Evolutionary conservation across 2,888 invertebrate genomes (phyloP).

Genomic region (Rhingia campestris): DNA sequence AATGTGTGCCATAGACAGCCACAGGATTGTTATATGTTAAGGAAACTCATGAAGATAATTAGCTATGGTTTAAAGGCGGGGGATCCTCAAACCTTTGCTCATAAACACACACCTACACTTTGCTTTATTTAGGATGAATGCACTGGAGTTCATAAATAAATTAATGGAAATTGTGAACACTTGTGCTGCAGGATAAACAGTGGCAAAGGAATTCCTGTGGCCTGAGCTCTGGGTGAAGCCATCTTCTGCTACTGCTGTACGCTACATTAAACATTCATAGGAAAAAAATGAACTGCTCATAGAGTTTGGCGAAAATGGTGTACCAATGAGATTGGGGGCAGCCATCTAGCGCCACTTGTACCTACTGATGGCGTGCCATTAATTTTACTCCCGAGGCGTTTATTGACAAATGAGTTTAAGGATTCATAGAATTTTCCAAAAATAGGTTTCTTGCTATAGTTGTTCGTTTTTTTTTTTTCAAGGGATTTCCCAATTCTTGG

Average conservation of each 20-base stretch:
- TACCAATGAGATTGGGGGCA: slow-evolving; percentile 25
- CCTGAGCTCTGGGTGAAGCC: not conserved
- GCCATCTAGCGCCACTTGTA: slow-evolving; percentile 5
- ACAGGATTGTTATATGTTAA: slow-evolving; percentile 54
- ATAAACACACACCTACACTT: too few relatives aligned
- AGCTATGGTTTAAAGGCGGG: slow-evolving; percentile 49
- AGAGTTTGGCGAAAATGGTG: not conserved
- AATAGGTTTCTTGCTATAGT: slow-evolving; percentile 33
- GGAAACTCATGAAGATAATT: slow-evolving; percentile 67
- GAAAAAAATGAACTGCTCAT: slow-evolving; percentile 28
- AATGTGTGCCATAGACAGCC: slow-evolving; percentile 37
- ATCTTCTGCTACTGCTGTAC: slow-evolving; percentile 16
- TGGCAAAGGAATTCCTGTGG: slow-evolving; percentile 18
- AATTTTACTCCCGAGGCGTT: slow-evolving; percentile 64
- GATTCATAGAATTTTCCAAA: slow-evolving; percentile 58
- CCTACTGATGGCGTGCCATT: slow-evolving; percentile 56
- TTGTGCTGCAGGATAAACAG: slow-evolving; percentile 42
- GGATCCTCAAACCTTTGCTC: not conserved
- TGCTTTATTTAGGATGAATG: slow-evolving; percentile 35
- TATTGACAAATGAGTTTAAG: slow-evolving; percentile 69
- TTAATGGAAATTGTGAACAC: slow-evolving; percentile 63
- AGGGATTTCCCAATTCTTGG: not conserved
- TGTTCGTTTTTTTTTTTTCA: not conserved
- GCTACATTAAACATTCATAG: slow-evolving; percentile 66
- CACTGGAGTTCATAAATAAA: slow-evolving; percentile 65